Conservation (phyloP, 2,113 vertebrate species). For the Heptranchias perlo region DNA sequence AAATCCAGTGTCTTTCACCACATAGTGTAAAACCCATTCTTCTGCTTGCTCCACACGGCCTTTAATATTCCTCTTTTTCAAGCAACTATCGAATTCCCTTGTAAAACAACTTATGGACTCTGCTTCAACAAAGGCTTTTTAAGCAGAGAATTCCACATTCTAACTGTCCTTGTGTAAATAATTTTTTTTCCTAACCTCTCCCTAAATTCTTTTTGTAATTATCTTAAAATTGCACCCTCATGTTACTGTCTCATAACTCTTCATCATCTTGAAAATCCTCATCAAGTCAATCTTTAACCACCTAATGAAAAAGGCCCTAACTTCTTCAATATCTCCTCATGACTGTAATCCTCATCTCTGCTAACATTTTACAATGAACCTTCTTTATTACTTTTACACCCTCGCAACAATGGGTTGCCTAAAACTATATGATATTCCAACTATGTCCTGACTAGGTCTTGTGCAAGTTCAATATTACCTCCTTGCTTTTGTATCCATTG, state of each 20-base stretch:
- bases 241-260: not conserved
- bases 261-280: not conserved
- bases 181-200: not conserved
- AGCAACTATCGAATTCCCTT: not conserved
- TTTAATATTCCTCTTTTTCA: not conserved
- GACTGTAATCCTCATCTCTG: not conserved
- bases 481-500: not conserved
- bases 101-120: not conserved
- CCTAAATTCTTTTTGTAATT: not conserved
- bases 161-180: not conserved
- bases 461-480: not conserved
- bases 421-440: not conserved
- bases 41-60: not conserved
- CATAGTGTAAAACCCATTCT: not conserved
- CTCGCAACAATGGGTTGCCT: not conserved
- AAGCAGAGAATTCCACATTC: not conserved
- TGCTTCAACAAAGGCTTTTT: not conserved
- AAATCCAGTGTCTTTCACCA: not conserved
- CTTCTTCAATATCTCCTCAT: not conserved
- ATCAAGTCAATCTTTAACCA: not conserved
- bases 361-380: not conserved
- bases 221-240: not conserved
- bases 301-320: not conserved
- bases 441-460: not conserved
- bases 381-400: not conserved